phyloP scores from a whole-genome alignment of 2,888 invertebrate genomes.

The Pristionchus arcanus region DNA sequence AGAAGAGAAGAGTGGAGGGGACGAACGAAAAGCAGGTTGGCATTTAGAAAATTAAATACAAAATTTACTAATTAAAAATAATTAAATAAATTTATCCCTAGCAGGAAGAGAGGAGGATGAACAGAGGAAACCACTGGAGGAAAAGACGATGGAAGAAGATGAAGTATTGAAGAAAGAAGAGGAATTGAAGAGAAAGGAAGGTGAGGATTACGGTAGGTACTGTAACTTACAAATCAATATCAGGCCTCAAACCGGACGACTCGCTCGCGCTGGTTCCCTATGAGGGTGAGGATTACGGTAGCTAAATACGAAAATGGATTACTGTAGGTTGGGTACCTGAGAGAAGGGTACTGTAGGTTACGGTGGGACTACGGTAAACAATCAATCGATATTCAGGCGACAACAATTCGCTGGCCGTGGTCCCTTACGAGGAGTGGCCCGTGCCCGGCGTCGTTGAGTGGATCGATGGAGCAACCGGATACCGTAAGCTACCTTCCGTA shows the following conservation, averaged over 20 bases:
- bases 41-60: not conserved
- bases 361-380: not conserved
- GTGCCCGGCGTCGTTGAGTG: not conserved
- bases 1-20: not conserved
- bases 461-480: not conserved
- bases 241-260: not conserved
- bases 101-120: not conserved
- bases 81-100: not conserved
- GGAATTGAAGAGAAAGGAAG: not conserved
- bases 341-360: not conserved
- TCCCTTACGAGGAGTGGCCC: slow-evolving; percentile 6
- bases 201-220: not conserved
- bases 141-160: too few relatives aligned
- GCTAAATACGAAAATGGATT: too few relatives aligned
- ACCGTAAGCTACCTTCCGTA: slow-evolving; percentile 6
- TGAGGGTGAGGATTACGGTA: not conserved
- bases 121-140: not conserved
- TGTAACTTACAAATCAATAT: not conserved
- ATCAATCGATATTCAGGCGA: not conserved
- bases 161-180: not conserved
- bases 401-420: not conserved
- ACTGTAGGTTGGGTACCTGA: too few relatives aligned
- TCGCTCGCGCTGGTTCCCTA: not conserved
- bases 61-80: not conserved
- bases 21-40: not conserved